Conservation (phyloP, 2,797 vertebrate species). For the Hemibagrus guttatus region DNA sequence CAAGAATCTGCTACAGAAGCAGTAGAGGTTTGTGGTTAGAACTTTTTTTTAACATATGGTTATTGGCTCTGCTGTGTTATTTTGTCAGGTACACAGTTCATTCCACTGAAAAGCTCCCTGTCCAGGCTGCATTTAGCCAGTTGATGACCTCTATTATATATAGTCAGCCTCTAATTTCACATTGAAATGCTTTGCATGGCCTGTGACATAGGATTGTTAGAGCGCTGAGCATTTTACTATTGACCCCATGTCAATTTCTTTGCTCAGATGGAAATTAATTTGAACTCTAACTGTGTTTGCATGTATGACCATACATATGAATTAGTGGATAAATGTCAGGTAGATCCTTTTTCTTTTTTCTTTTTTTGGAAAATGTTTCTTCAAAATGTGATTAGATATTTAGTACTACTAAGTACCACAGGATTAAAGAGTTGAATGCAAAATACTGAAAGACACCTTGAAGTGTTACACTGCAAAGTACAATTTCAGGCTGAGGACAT, state of each 20-base stretch:
- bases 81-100: not conserved
- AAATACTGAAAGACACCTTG: not conserved
- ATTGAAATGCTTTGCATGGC: not conserved
- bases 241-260: not conserved
- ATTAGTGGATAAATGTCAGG: constrained; percentile 13
- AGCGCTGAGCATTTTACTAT: not conserved
- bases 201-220: not conserved
- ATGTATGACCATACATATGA: constrained; percentile 13
- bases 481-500: constrained; percentile 5
- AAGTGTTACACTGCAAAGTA: not conserved
- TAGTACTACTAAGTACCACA: not conserved
- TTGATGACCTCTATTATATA: not conserved
- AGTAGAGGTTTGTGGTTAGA: not conserved
- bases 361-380: constrained; percentile 2
- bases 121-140: not conserved
- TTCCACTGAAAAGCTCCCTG: not conserved
- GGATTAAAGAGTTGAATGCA: not conserved
- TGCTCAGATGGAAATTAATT: not conserved
- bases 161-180: not conserved
- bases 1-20: not conserved
- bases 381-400: not conserved
- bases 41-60: not conserved
- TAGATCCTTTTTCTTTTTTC: not conserved
- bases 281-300: not conserved
- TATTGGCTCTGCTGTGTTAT: not conserved